Evolutionary conservation across 2,797 vertebrate genomes (phyloP).

Genomic region (Pampus argenteus): DNA sequence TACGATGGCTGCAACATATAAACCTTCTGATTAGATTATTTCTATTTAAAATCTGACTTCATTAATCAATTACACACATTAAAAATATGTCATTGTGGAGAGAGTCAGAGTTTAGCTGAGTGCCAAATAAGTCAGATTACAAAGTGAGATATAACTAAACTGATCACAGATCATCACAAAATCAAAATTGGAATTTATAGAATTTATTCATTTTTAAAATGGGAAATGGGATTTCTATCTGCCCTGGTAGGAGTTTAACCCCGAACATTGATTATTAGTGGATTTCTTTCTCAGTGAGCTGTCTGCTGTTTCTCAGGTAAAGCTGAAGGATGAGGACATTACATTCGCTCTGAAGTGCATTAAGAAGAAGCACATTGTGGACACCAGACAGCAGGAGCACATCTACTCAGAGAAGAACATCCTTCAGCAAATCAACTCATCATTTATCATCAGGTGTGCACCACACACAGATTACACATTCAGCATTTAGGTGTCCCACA

Average conservation of each 20-base stretch:
- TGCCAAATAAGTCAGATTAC: no score
- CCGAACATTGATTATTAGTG: neutral
- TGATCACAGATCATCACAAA: no score
- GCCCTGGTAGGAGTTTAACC: neutral
- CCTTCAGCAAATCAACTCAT: conserved; percentile 82
- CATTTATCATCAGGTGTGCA: conserved; percentile 84
- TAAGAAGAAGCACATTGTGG: conserved; percentile 87
- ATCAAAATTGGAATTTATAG: no score
- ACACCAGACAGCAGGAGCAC: conserved; percentile 87
- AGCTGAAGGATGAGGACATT: conserved; percentile 82
- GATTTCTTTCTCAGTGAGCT: conserved; percentile 49
- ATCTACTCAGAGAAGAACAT: conserved; percentile 88
- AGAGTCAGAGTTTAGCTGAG: no score
- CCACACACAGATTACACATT: neutral
- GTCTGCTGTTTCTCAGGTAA: conserved; percentile 75
- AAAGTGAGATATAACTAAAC: no score
- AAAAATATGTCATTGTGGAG: no score
- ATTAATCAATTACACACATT: no score
- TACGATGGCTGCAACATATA: no score
- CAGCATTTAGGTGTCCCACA: neutral
- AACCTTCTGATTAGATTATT: no score
- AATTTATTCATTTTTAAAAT: no score
- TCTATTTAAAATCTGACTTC: no score
- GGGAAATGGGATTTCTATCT: no score
- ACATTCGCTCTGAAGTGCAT: conserved; percentile 88